Evolutionary conservation across 2,888 invertebrate species (phyloP).

Genomic region (Scaptomyza cyrtandrae): DNA sequence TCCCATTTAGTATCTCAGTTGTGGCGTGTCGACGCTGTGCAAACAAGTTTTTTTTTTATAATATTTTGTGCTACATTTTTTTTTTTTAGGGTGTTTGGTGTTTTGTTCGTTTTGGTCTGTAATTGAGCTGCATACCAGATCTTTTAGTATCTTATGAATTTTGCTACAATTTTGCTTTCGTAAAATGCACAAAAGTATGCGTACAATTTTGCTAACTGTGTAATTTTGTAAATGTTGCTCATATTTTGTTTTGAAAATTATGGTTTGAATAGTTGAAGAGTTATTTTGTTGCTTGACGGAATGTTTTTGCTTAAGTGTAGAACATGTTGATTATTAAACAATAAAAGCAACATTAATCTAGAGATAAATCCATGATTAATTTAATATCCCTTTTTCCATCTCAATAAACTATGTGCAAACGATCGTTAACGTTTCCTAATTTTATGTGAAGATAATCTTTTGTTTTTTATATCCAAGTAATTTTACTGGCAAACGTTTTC

Average conservation of each 20-base stretch:
- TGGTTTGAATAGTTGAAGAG: neutral
- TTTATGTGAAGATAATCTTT: neutral
- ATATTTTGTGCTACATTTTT: neutral
- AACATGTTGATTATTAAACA: too few species aligned
- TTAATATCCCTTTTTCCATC: neutral
- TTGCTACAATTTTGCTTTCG: neutral
- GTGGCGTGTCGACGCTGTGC: constrained; percentile 40
- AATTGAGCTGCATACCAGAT: constrained; percentile 32
- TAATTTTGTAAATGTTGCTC: neutral
- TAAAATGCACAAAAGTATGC: constrained; percentile 1
- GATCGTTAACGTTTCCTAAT: neutral
- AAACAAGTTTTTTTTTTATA: constrained; percentile 29
- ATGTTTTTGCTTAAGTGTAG: too few species aligned
- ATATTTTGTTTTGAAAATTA: neutral
- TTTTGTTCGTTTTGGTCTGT: constrained; percentile 15
- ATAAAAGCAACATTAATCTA: too few species aligned
- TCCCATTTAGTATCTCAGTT: constrained; percentile 6
- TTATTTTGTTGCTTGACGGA: neutral
- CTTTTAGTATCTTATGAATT: neutral
- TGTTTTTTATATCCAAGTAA: neutral
- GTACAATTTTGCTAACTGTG: neutral
- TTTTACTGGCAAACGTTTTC: neutral
- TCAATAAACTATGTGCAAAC: neutral
- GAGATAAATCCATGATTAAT: too few species aligned
- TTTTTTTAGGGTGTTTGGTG: neutral